Base-by-base conservation (phyloP, 1,140 invertebrate genomes). In the Drosophila sp. region DNA sequence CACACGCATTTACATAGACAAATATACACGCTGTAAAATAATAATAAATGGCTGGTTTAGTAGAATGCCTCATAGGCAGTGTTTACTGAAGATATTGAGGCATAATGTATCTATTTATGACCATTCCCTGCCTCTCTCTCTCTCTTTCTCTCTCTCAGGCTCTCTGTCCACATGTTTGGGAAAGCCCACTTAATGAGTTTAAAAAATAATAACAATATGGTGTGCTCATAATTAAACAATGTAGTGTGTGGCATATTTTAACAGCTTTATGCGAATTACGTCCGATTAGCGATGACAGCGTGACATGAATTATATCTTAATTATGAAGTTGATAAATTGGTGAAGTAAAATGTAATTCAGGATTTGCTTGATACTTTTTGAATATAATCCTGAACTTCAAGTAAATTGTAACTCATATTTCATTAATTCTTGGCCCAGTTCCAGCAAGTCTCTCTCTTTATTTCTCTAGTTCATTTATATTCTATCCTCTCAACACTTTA, bases 141-240 rank as follows among this genome's bases (percentile, higher is more conserved):
- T 50, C n/a, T 13, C 11, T 50, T 0, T 32, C 43, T 46, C 16
- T 46, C 18, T 7, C 2, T 41, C 54, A 21, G 21, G 1, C 1
- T 50, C n/a, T 40, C 7, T 21, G 25, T 43, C 27, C 56, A 40
- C 18, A 4, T 58, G 38, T 63, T 48, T 43, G 18, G n/a, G n/a
- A n/a, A n/a, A 27, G 40, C 48, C 32, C 50, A 46, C 32, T 46
- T 63, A 70, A 63, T 70, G 66, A 63, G 66, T 63, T 69, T 69
- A 69, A 69, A 59, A 61, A 43, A 32, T 70, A 53, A 29, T 63
- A 70, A 70, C 66, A 69, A 62, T 63, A 70, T 63, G 54, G 46
- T 70, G 4, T 46, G 13, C 48, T 21, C 48, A 63, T 63, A 70
- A 70, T 62, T 63, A 34, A 34, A 43, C 57, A 51, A 43, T 69